These are phyloP conservation scores for Sebastes miniatus DNA, from an alignment of 2,797 vertebrate genomes.

Conservation along the genomic window DNA sequence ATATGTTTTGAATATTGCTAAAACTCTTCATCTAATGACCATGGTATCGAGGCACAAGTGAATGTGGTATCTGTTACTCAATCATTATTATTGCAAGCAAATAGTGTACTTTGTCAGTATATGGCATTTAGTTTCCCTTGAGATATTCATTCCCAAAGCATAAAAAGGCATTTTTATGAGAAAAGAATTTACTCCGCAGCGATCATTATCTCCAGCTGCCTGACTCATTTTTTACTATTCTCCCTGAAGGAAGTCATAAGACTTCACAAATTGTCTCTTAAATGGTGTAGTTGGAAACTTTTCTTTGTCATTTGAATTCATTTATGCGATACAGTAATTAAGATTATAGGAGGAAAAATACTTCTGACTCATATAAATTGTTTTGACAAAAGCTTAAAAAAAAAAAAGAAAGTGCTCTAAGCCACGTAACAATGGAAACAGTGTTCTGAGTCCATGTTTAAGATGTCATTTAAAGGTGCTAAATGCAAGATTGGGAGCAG, in stretches of 20 bases:
- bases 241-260: conserved; percentile 49
- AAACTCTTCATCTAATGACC: neutral
- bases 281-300: conserved; percentile 43
- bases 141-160: conserved; percentile 58
- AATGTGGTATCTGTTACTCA: conserved; percentile 21
- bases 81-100: conserved; percentile 41
- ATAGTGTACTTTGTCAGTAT: conserved; percentile 51
- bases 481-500: neutral
- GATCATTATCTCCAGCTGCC: conserved; percentile 58
- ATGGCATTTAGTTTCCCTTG: conserved; percentile 33
- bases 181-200: conserved; percentile 43
- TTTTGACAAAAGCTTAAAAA: neutral
- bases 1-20: neutral
- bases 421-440: neutral
- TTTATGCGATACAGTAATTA: conserved; percentile 48
- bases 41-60: neutral
- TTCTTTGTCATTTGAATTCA: conserved; percentile 33
- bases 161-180: conserved; percentile 59
- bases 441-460: neutral
- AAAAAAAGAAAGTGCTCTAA: neutral
- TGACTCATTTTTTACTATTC: conserved; percentile 56
- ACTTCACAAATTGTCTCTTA: conserved; percentile 51
- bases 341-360: conserved; percentile 19
- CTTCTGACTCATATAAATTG: conserved; percentile 6
- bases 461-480: neutral